phyloP scores from a whole-genome alignment of 2,888 invertebrate species.

The Omphaloscelis lunosa region DNA sequence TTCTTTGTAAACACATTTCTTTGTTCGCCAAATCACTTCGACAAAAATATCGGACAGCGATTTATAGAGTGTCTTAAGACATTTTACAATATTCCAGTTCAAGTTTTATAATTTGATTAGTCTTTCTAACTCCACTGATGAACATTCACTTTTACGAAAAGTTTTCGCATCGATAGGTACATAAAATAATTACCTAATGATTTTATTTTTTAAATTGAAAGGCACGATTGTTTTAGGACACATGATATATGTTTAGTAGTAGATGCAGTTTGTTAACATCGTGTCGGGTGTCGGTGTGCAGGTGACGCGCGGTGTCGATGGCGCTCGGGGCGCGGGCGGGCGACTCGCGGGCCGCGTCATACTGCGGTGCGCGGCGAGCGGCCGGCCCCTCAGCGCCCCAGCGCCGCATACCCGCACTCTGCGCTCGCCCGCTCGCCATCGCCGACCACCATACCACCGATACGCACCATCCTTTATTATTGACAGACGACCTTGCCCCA shows the following conservation, averaged over 20 bases:
- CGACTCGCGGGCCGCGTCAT: slow-evolving; percentile 85
- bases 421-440: slow-evolving; percentile 67
- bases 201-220: slow-evolving; percentile 72
- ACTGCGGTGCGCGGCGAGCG: slow-evolving; percentile 82
- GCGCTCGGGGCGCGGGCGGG: slow-evolving; percentile 76
- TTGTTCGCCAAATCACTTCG: slow-evolving; percentile 76
- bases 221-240: slow-evolving; percentile 78
- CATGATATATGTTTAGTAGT: slow-evolving; percentile 69
- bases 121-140: slow-evolving; percentile 63
- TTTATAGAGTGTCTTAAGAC: slow-evolving; percentile 23
- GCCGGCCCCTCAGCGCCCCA: slow-evolving; percentile 64
- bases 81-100: slow-evolving; percentile 41
- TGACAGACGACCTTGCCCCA: slow-evolving; percentile 86
- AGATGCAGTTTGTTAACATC: slow-evolving; percentile 72
- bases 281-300: slow-evolving; percentile 72
- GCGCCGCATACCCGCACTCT: slow-evolving; percentile 73
- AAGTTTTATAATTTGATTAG: slow-evolving; percentile 64
- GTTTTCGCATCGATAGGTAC: slow-evolving; percentile 60
- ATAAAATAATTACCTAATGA: slow-evolving; percentile 60
- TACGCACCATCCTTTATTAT: slow-evolving; percentile 87
- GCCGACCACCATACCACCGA: slow-evolving; percentile 70
- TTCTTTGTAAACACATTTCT: slow-evolving; percentile 86
- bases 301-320: slow-evolving; percentile 63
- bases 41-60: slow-evolving; percentile 59
- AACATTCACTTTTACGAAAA: slow-evolving; percentile 67